phyloP scores from a whole-genome alignment of 2,797 vertebrate species.

The Labeo calbasu region DNA sequence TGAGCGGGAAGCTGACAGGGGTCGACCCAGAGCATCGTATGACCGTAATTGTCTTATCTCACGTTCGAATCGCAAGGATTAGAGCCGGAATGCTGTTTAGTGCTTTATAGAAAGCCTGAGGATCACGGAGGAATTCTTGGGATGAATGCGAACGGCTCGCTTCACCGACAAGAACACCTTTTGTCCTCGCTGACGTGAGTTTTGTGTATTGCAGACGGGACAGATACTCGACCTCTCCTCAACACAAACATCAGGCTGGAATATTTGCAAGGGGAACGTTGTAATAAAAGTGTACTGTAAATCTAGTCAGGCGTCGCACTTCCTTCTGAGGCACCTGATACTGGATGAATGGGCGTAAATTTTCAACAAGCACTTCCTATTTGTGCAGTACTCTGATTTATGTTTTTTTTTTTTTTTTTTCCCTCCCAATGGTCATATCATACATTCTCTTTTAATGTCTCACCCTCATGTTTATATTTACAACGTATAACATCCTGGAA shows the following conservation, averaged over 20 bases:
- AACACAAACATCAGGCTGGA: slow-evolving; percentile 21
- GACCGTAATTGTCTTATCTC: slow-evolving; percentile 25
- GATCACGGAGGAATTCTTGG: slow-evolving; percentile 35
- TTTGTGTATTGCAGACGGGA: background rate
- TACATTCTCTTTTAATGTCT: background rate
- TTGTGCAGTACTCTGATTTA: background rate
- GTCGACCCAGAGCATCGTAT: background rate
- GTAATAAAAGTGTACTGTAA: background rate
- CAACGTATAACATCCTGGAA: background rate
- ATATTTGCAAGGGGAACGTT: background rate
- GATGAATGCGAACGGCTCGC: background rate
- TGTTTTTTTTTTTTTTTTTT: background rate
- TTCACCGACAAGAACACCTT: slow-evolving; percentile 10
- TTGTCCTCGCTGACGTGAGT: slow-evolving; percentile 33
- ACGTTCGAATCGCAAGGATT: slow-evolving; percentile 23
- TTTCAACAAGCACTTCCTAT: background rate
- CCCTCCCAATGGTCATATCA: background rate
- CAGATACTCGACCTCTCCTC: background rate
- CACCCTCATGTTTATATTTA: background rate
- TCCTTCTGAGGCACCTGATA: background rate
- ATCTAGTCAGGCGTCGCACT: background rate
- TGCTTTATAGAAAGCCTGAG: slow-evolving; percentile 29
- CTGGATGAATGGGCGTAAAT: background rate
- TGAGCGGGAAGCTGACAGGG: background rate
- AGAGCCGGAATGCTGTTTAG: slow-evolving; percentile 32